These are phyloP conservation scores for Gyrodactylus bullatarudis DNA, from an alignment of 1,140 invertebrate genomes.

Conservation along the genomic window DNA sequence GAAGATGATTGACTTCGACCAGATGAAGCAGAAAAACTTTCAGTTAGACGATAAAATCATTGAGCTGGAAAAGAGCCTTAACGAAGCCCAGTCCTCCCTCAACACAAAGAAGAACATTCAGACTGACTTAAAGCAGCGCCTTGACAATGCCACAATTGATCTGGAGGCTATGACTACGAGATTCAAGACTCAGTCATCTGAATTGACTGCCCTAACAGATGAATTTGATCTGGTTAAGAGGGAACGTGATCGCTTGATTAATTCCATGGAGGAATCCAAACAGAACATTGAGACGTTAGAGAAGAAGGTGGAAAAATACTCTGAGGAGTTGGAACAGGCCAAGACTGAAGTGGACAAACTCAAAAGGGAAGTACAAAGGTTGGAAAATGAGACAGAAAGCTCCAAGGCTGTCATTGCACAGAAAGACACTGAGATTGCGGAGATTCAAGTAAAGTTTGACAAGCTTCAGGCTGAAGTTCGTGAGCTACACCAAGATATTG, in stretches of 20 bases:
- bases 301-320: neutral
- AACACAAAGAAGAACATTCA: neutral
- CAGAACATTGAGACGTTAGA: neutral
- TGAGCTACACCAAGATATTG: neutral
- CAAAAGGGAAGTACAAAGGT: neutral
- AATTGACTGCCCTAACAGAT: neutral
- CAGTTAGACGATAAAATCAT: neutral
- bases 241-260: neutral
- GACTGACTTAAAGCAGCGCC: neutral
- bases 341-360: neutral
- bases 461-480: neutral
- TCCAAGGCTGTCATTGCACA: neutral
- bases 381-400: neutral
- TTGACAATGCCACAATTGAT: neutral
- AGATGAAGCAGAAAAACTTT: neutral
- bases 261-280: neutral
- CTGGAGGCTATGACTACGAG: neutral
- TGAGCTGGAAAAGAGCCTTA: neutral
- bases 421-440: neutral
- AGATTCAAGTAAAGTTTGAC: neutral
- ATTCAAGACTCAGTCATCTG: neutral
- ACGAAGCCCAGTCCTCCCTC: neutral
- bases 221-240: neutral
- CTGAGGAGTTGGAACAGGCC: neutral
- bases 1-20: neutral